Evolutionary conservation across 2,888 invertebrate species (phyloP).

Genomic region (Aplocera efformata): DNA sequence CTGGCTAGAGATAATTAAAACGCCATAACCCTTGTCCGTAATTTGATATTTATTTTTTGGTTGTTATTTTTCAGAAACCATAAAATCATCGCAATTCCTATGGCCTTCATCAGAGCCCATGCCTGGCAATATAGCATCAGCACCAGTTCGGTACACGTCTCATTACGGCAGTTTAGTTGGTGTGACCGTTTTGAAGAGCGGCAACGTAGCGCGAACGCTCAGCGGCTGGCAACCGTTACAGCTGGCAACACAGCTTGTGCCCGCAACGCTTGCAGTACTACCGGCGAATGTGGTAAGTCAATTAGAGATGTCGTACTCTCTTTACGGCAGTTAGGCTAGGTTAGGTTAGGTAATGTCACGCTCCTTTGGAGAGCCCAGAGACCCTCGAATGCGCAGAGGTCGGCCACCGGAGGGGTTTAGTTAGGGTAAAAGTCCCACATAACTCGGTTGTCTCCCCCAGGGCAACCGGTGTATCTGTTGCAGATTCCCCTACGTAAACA

Average conservation of each 20-base stretch:
- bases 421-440: no score
- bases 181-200: constrained; percentile 82
- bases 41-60: neutral
- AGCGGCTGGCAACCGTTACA: constrained; percentile 92
- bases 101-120: constrained; percentile 82
- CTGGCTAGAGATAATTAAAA: no score
- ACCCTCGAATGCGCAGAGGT: no score
- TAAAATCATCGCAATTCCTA: constrained; percentile 86
- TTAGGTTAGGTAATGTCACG: no score
- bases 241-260: constrained; percentile 93
- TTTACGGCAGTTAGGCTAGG: no score
- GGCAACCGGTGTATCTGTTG: no score
- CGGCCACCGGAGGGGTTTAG: no score
- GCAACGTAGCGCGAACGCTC: constrained; percentile 76
- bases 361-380: no score
- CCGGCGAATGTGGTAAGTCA: constrained; percentile 81
- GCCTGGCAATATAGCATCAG: constrained; percentile 79
- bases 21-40: no score
- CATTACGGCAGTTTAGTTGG: constrained; percentile 87
- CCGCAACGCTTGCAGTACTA: constrained; percentile 89
- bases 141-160: constrained; percentile 83
- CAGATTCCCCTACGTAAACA: no score
- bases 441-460: no score
- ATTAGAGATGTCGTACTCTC: neutral
- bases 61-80: constrained; percentile 80